Base-by-base conservation (phyloP, 1,140 invertebrate species). In the Atta cephalotes region DNA sequence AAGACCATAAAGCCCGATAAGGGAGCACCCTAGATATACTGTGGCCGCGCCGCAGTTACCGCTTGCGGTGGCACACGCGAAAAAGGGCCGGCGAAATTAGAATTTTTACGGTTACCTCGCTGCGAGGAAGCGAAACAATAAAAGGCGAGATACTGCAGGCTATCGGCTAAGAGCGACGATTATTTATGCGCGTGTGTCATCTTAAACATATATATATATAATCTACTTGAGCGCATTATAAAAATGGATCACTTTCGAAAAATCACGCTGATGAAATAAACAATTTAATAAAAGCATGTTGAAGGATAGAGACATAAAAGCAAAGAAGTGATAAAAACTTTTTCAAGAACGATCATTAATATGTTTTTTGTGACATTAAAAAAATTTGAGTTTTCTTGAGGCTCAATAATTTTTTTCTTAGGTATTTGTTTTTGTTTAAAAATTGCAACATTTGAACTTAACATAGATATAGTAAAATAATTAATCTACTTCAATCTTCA, bases 1-100 rank as follows among this genome's bases (percentile, higher is more conserved):
- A 91, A 91, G 87, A 88, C 58, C 88, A 79, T 90, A 88, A 88
- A 90, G 90, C 53, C 86, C 78, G 90, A 91, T 91, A 91, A 91
- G 89, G 79, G 78, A 88, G 62, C 80, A 53, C 77, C 82, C 87
- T 88, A 86, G 86, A 86, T 90, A 90, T 90, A 90, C 66, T 70
- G 66, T 89, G 89, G 78, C 21, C 51, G 86, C 66, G 66, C 74
- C 76, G 87, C 66, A 74, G 65, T 12, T 68, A 53, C 63, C 63
- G 78, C 63, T 70, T 35, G 63, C 68, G 66, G 53, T 31, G 71
- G 31, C 63, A 58, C 86, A 81, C 89, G 82, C 91, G 88, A 88
- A 89, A 92, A 87, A 88, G 80, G 85, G 86, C 81, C 86, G 68
- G 87, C 76, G 82, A 91, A 89, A 91, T 91, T 91, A 91, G 90